These are phyloP conservation scores for Mus spicilegus DNA, from an alignment of 2,113 vertebrate species.

Conservation along the genomic window DNA sequence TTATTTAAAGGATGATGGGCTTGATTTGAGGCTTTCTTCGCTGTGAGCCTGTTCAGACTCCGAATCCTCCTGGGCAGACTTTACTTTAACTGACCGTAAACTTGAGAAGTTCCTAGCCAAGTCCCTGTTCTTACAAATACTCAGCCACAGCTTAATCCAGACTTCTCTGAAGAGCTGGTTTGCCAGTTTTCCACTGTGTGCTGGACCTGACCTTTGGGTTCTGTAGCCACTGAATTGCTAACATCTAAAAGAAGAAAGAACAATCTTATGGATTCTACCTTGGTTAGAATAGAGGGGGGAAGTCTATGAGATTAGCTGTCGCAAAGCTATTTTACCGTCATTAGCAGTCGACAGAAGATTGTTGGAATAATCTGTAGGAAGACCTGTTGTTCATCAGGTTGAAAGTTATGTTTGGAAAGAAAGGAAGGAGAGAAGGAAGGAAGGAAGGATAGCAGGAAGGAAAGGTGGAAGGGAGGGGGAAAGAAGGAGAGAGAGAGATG, in stretches of 20 bases:
- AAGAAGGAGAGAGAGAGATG: too few species aligned
- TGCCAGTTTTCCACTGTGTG: slow-evolving; percentile 19
- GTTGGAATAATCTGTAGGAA: too few species aligned
- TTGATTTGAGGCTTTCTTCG: slow-evolving; percentile 79
- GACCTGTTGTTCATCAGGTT: not conserved
- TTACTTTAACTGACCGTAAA: slow-evolving; percentile 57
- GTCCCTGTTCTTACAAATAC: slow-evolving; percentile 46
- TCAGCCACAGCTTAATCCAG: not conserved
- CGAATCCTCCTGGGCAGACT: slow-evolving; percentile 61
- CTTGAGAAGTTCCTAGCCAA: slow-evolving; percentile 45
- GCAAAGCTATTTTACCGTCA: not conserved
- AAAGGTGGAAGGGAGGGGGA: not conserved
- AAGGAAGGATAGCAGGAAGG: too few species aligned
- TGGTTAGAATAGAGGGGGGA: not conserved
- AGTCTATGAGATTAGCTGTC: not conserved
- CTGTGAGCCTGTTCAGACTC: slow-evolving; percentile 59
- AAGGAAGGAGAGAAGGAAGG: accelerated
- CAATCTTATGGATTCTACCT: not conserved
- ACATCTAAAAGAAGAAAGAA: slow-evolving; percentile 11
- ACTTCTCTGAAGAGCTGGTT: slow-evolving; percentile 64
- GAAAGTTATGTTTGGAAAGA: slow-evolving; percentile 13
- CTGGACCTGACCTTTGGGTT: slow-evolving; percentile 46
- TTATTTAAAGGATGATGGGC: slow-evolving; percentile 80
- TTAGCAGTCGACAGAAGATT: not conserved
- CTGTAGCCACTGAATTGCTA: not conserved